phyloP scores from a whole-genome alignment of 1,140 invertebrate genomes.

The Myzus persicae region DNA sequence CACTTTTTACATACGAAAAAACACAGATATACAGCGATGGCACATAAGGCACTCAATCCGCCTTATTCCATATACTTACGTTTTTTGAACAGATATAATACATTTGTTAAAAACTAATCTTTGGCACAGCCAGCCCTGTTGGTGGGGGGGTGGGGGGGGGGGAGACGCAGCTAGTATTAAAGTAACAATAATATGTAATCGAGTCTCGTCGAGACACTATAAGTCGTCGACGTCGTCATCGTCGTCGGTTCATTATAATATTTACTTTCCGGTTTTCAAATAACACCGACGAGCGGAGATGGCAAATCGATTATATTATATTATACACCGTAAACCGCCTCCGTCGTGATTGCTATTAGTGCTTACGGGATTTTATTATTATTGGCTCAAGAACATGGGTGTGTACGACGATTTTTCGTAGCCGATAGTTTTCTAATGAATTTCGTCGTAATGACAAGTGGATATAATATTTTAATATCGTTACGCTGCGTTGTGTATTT shows the following conservation, averaged over 20 bases:
- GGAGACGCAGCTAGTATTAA: too few relatives aligned
- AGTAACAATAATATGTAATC: background rate
- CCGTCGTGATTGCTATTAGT: background rate
- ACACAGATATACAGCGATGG: too few relatives aligned
- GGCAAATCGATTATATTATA: background rate
- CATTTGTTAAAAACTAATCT: too few relatives aligned
- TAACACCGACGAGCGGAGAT: background rate
- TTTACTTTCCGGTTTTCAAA: slow-evolving; percentile 17
- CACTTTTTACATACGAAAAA: too few relatives aligned
- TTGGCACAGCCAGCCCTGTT: too few relatives aligned
- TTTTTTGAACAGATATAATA: too few relatives aligned
- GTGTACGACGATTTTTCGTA: background rate
- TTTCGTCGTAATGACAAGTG: background rate
- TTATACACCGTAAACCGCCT: background rate
- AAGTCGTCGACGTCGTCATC: too few relatives aligned
- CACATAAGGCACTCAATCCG: too few relatives aligned
- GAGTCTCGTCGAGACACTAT: background rate
- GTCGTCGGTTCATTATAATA: background rate
- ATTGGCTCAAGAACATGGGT: background rate
- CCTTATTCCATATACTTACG: too few relatives aligned
- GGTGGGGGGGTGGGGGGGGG: too few relatives aligned
- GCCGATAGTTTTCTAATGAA: background rate
- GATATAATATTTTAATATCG: background rate
- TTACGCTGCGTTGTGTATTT: background rate
- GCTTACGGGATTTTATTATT: background rate